These are phyloP conservation scores for Isoperla grammatica DNA, from an alignment of 2,888 invertebrate species.

Conservation along the genomic window DNA sequence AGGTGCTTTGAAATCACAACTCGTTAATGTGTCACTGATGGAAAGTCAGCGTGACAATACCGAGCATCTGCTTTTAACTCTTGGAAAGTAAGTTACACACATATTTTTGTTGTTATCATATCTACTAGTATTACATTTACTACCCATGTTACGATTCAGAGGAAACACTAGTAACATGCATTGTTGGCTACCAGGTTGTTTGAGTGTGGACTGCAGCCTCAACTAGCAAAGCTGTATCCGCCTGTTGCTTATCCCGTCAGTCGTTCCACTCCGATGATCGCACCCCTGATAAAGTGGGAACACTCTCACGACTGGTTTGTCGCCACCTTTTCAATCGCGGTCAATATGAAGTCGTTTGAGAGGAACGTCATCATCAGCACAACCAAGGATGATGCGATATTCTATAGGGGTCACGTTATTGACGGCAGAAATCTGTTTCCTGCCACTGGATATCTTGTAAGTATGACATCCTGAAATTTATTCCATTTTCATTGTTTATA, in stretches of 20 bases:
- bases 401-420: slow-evolving; percentile 41
- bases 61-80: slow-evolving; percentile 44
- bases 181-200: slow-evolving; percentile 48
- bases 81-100: slow-evolving; percentile 46
- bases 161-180: too few species aligned
- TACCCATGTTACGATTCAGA: too few species aligned
- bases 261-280: slow-evolving; percentile 76
- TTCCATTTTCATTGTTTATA: too few species aligned
- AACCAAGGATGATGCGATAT: slow-evolving; percentile 14
- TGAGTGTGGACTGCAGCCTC: slow-evolving; percentile 67
- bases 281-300: slow-evolving; percentile 83
- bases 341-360: slow-evolving; percentile 18
- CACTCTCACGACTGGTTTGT: slow-evolving; percentile 71
- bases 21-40: slow-evolving; percentile 7
- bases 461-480: slow-evolving; percentile 18
- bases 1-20: slow-evolving; percentile 68
- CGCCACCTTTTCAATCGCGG: slow-evolving; percentile 18
- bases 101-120: neutral
- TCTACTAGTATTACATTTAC: too few species aligned
- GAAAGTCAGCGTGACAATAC: slow-evolving; percentile 44
- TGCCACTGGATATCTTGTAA: slow-evolving; percentile 72
- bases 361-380: slow-evolving; percentile 15
- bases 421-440: slow-evolving; percentile 73
- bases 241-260: slow-evolving; percentile 75
- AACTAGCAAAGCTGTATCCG: slow-evolving; percentile 71